A percentile compares a stretch with the other conserved stretches of the same genome.
These are phyloP conservation scores for Macropus fuliginosus DNA, from an alignment of 2,797 vertebrate genomes.

Conservation along the genomic window DNA sequence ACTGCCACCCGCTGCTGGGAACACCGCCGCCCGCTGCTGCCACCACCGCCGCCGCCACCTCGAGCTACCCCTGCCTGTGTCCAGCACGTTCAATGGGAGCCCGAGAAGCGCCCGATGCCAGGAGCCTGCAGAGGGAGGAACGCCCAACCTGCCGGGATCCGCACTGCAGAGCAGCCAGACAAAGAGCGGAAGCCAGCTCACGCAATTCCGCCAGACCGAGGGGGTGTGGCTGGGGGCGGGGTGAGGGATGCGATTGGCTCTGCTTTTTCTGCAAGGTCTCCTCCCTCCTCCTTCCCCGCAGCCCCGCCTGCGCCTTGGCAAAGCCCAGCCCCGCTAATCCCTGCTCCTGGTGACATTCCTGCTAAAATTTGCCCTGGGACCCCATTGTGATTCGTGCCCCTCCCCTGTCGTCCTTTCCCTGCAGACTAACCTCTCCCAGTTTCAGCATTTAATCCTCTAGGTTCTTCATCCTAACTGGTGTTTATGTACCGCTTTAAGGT, in stretches of 20 bases:
- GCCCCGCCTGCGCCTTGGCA: neutral
- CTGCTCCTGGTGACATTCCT: neutral
- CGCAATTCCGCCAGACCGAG: neutral
- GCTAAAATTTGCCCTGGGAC: neutral
- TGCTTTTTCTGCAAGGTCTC: neutral
- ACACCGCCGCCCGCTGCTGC: too few species aligned
- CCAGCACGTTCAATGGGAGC: neutral
- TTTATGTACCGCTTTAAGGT: neutral
- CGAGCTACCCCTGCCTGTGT: neutral
- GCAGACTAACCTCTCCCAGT: neutral
- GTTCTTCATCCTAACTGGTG: neutral
- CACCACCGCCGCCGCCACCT: neutral
- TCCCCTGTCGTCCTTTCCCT: neutral
- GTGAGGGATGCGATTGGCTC: neutral
- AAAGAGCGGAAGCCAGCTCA: neutral
- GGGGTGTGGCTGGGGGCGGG: neutral
- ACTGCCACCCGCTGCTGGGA: too few species aligned
- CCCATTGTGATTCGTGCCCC: too few species aligned
- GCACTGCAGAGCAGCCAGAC: neutral
- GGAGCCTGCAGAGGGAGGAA: neutral
- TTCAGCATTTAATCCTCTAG: neutral
- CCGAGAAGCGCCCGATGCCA: neutral
- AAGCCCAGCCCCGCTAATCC: neutral
- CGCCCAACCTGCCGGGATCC: neutral
- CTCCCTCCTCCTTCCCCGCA: neutral